These are phyloP conservation scores for Polydrusus tereticollis DNA, from an alignment of 2,888 invertebrate species.

Conservation along the genomic window DNA sequence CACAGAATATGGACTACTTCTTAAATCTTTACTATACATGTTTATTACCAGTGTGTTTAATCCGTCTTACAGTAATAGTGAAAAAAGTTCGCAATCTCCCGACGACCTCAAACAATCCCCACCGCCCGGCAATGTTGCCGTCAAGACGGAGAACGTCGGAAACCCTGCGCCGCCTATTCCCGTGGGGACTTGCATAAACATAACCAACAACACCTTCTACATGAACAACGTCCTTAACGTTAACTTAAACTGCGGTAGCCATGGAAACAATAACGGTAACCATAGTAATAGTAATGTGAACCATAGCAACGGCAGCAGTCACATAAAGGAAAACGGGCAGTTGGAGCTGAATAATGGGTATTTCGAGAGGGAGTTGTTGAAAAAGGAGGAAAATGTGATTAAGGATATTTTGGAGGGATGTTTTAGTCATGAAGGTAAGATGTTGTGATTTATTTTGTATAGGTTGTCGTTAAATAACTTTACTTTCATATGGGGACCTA, in stretches of 20 bases:
- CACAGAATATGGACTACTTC: too few species aligned
- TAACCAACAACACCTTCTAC: constrained; percentile 45
- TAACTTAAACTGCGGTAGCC: constrained; percentile 36
- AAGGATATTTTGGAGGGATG: constrained; percentile 53
- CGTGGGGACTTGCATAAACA: constrained; percentile 23
- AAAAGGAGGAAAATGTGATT: constrained; percentile 58
- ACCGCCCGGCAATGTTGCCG: not conserved
- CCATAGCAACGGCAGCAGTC: too few species aligned
- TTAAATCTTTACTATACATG: too few species aligned
- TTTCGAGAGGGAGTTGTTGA: constrained; percentile 56
- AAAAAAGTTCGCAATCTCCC: constrained; percentile 5
- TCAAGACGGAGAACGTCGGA: constrained; percentile 4
- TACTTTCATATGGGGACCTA: too few species aligned
- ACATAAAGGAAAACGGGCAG: constrained; percentile 52
- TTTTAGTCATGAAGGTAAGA: constrained; percentile 46
- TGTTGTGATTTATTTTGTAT: not conserved
- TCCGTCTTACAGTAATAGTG: constrained; percentile 7
- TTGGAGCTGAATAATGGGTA: constrained; percentile 55
- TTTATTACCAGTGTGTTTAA: not conserved
- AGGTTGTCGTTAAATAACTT: not conserved
- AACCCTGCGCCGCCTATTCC: constrained; percentile 12
- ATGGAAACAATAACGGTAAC: constrained; percentile 5
- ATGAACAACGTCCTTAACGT: constrained; percentile 43
- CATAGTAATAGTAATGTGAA: constrained; percentile 46
- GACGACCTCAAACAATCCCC: not conserved